Evolutionary conservation across 2,888 invertebrate species (phyloP).

Genomic region (Coelopa pilipes): DNA sequence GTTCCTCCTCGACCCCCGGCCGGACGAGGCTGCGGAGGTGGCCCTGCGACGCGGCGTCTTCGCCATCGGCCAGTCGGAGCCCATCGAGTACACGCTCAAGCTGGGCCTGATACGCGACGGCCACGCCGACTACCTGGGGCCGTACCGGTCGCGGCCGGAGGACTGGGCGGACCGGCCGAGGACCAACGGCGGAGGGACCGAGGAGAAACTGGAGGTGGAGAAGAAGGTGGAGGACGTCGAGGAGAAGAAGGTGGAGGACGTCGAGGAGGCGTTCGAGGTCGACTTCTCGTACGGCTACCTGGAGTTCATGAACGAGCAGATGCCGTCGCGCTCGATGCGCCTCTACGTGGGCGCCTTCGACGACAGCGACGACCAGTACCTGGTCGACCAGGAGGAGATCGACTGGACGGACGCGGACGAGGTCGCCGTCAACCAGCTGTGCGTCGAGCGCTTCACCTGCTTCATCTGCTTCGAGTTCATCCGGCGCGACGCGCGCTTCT

Average conservation of each 20-base stretch:
- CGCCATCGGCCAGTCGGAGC: slow-evolving; percentile 49
- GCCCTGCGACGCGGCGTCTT: slow-evolving; percentile 45
- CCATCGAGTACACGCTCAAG: slow-evolving; percentile 44
- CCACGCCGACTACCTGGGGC: slow-evolving; percentile 42
- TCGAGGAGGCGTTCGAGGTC: slow-evolving; percentile 31
- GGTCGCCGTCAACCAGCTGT: slow-evolving; percentile 36
- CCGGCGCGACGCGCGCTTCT: slow-evolving; percentile 47
- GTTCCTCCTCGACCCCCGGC: slow-evolving; percentile 40
- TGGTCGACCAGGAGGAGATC: slow-evolving; percentile 36
- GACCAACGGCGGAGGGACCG: background rate
- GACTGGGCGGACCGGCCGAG: too few species aligned
- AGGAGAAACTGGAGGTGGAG: background rate
- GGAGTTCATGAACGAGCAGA: slow-evolving; percentile 35
- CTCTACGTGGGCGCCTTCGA: slow-evolving; percentile 47
- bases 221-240: background rate
- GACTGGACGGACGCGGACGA: slow-evolving; percentile 40
- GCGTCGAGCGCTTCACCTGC: slow-evolving; percentile 46
- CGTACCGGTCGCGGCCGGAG: slow-evolving; percentile 18
- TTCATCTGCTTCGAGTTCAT: slow-evolving; percentile 48
- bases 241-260: background rate
- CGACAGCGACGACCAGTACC: slow-evolving; percentile 43
- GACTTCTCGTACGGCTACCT: slow-evolving; percentile 37
- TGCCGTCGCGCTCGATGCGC: slow-evolving; percentile 40
- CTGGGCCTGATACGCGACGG: slow-evolving; percentile 43
- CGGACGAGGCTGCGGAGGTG: background rate